phyloP scores from a whole-genome alignment of 2,113 vertebrate genomes.

The Lontra canadensis region DNA sequence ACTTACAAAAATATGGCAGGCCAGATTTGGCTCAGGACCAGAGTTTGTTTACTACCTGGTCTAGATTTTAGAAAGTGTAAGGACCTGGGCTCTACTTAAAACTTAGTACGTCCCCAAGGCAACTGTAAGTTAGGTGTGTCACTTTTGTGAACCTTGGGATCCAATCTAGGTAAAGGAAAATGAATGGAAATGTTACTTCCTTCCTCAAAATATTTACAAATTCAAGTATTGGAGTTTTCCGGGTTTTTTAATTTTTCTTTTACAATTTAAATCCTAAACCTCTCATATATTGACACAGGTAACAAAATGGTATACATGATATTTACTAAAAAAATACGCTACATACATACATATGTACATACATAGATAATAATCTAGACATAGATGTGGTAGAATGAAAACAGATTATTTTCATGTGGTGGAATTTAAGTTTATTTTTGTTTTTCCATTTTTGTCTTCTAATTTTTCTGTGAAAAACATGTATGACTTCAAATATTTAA shows the following conservation, averaged over 20 bases:
- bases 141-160: neutral
- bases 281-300: neutral
- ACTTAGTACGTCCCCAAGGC: neutral
- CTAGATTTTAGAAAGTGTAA: neutral
- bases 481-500: neutral
- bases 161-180: neutral
- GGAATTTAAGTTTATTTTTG: neutral
- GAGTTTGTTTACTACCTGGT: neutral
- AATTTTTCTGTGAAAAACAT: neutral
- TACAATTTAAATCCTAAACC: neutral
- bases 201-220: neutral
- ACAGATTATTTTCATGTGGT: neutral
- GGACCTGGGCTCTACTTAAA: neutral
- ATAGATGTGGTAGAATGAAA: neutral
- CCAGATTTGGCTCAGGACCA: too few species aligned
- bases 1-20: neutral
- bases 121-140: neutral
- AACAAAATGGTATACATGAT: neutral
- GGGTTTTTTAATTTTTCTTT: neutral
- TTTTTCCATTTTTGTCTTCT: neutral
- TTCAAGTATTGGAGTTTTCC: neutral
- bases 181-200: neutral
- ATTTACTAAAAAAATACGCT: neutral
- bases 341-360: neutral
- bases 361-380: neutral